phyloP scores from a whole-genome alignment of 2,797 vertebrate genomes.

The Phoxinus dragarum region DNA sequence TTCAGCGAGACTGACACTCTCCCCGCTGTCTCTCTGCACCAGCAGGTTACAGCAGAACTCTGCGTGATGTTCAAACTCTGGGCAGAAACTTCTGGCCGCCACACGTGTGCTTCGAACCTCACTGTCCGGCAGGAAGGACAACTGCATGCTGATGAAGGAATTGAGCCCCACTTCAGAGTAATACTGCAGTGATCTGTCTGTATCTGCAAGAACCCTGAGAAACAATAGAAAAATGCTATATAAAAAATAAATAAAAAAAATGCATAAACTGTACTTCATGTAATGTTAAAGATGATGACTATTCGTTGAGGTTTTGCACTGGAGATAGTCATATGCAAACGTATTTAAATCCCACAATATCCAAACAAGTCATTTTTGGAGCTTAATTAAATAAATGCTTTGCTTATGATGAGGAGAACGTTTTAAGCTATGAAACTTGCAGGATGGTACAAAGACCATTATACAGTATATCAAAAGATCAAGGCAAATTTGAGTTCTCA shows the following conservation, averaged over 20 bases:
- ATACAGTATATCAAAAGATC: not conserved
- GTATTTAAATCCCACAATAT: too few relatives aligned
- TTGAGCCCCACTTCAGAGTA: constrained; percentile 85
- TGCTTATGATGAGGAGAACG: not conserved
- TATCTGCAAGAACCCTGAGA: constrained; percentile 80
- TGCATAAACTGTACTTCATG: not conserved
- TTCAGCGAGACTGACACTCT: constrained; percentile 88
- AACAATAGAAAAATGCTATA: not conserved
- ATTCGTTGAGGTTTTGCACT: too few relatives aligned
- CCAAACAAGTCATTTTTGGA: too few relatives aligned
- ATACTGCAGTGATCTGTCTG: constrained; percentile 78
- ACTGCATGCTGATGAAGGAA: constrained; percentile 80
- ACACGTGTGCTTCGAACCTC: constrained; percentile 77
- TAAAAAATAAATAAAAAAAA: not conserved
- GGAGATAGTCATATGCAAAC: too few relatives aligned
- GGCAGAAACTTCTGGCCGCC: constrained; percentile 86
- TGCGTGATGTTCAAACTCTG: constrained; percentile 85
- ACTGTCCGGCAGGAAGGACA: constrained; percentile 84
- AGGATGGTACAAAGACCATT: not conserved
- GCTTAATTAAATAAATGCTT: too few relatives aligned
- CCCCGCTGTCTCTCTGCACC: constrained; percentile 81
- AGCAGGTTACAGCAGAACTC: constrained; percentile 85
- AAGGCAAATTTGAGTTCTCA: not conserved
- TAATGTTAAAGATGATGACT: not conserved
- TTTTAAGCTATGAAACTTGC: not conserved